Evolutionary conservation across 2,797 vertebrate genomes (phyloP), one percentile per base, ranked within the genome.

Genomic region (Notolabrus celidotus): DNA sequence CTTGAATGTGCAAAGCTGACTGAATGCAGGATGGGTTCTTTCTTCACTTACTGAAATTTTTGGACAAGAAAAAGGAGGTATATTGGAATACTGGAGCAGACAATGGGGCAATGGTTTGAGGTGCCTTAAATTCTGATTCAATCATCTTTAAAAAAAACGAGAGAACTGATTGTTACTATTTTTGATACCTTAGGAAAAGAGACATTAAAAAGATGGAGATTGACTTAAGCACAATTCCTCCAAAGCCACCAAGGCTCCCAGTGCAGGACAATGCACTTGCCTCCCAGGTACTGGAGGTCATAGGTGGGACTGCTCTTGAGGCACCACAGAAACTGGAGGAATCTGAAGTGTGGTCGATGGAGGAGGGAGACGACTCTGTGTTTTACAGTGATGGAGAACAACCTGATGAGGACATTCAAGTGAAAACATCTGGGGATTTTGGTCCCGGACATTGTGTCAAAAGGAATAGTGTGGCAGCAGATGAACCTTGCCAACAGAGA

Each of bases 361-460:
- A 91, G 34, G 88, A 92, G 53, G 92, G 92, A 50, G 91, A 94
- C 3, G 90, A 94, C 81, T 91, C 92, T 0, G 92, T 92, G 29
- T 93, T 94, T 74, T 93, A 92, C 84, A 91, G 90, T 1, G 88
- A 92, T 0, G 89, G 91, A 22, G 91, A 91, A 31, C 87, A 88
- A 52, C 33, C 56, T 53, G 59, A 67, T 2, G 66, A 55, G 75
- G 76, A 74, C n/a, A 25, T 6, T 0, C 45, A 55, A 29, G 41
- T 27, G 5, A 36, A 51, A 20, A 2, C 22, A 19, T 33, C 60
- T 23, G 0, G 33, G 2, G 50, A 65, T 43, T 45, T 61, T 15
- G 72, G 66, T 22, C 42, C 51, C 22, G 51, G 49, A 14, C 38
- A 47, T 22, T 1, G 47, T 38, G 50, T 22, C 50, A 10, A 20